Base-by-base conservation (phyloP, 1,140 invertebrate species). In the Homarus americanus region DNA sequence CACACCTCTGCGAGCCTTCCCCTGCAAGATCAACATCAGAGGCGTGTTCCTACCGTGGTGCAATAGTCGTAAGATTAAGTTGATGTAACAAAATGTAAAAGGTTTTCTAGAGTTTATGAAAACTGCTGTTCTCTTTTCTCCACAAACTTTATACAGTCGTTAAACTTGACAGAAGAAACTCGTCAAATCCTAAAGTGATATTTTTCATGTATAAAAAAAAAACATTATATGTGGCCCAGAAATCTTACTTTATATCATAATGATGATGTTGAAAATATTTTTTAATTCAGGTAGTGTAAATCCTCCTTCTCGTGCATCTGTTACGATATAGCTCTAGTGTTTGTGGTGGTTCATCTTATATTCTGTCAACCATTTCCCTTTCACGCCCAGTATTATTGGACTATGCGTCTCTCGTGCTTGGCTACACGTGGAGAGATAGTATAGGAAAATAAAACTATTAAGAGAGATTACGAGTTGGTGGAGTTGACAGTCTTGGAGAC, bases 41-140 rank as follows among this genome's bases (percentile, higher is more conserved):
- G 83, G 41, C 69, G 83, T 73, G 69, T 85, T 85, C 83, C 83
- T 85, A 85, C 83, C 63, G 69, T 85, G 83, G 83, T 85, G 83
- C 83, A 85, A 85, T 85, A 85, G 83, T 85, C 83, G 83, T 85
- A 85, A 85, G 83, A 75, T 85, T 85, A 85, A 85, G 83, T 85
- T 73, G 69, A 66, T 85, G 83, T 85, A 32, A 49, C n/a, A 85
- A 85, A 85, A 73, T 85, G 83, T 75, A 66, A 85, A 73, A 72
- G 75, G 80, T 82, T 85, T 75, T 44, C 69, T 85, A 82, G 78
- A 34, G 69, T 73, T 75, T 75, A 75, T 40, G 41, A 36, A 75
- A 53, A 85, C 34, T 75, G 41, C 69, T 85, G 69, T 85, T 85
- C 83, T 85, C 38, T 85, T 34, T 83, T 85, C 38, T 85, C 83